Base-by-base conservation (phyloP, 2,797 vertebrate species). In the Centroberyx gerrardi region DNA sequence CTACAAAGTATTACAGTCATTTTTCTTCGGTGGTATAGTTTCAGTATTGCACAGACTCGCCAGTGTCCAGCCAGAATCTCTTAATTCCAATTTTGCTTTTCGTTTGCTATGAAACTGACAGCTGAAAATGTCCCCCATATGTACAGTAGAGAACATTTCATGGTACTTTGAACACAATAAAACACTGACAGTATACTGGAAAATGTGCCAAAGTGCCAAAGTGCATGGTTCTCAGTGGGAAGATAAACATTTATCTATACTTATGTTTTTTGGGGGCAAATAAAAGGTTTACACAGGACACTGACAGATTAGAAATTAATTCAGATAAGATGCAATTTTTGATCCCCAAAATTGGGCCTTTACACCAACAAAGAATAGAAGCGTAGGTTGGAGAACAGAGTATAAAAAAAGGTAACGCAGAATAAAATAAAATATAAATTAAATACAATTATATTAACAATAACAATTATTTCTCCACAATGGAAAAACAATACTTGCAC, bases 21-120 rank as follows among this genome's bases (percentile, higher is more conserved):
- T 81, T 78, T 58, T 76, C 31, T 64, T 59, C 12, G 51, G 51
- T 53, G 62, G 38, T 10, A 36, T 42, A 62, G 29, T 12, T 66
- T 18, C 27, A 58, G 59, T 74, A 12, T 48, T 72, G 49, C 40
- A 69, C n/a, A 48, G 29, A 46, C 29, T 56, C 44, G 38, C 33
- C 13, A 8, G 12, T 22, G 12, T 68, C 44, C 8, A 61, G 36
- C 22, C 22, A 38, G 54, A 73, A 66, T 14, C 3, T 59, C 15
- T 29, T 36, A 49, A 28, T 5, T 38, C 13, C 15, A 27, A 0
- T 46, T 56, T 55, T 33, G 28, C 58, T 18, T 51, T 27, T 17
- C 44, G 10, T 61, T 22, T 42, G 22, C 40, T 69, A 55, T 44
- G 62, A 29, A 59, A 31, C 8, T 44, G 54, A 58, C 44, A 62